A percentile compares a stretch with the other conserved stretches of the same genome.
phyloP scores from a whole-genome alignment of 2,888 invertebrate species.

The Xylophagus ater region DNA sequence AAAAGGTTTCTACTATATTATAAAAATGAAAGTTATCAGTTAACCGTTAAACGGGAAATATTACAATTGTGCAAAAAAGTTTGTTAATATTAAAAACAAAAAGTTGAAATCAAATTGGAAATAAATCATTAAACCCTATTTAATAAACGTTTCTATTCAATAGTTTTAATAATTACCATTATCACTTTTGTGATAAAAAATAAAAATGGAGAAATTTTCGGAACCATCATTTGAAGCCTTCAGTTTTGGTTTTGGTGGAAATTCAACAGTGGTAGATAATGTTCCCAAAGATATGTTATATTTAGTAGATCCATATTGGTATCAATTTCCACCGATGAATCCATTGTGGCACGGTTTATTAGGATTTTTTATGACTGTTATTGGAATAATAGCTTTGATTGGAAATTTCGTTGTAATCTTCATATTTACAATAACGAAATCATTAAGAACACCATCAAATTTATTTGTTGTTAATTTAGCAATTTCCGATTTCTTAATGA shows the following conservation, averaged over 20 bases:
- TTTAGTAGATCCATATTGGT: slow-evolving; percentile 66
- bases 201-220: background rate
- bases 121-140: too few relatives aligned
- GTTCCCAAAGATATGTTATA: slow-evolving; percentile 53
- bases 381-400: slow-evolving; percentile 45
- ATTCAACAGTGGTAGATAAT: slow-evolving; percentile 71
- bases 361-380: slow-evolving; percentile 63
- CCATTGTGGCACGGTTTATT: slow-evolving; percentile 77
- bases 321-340: slow-evolving; percentile 81
- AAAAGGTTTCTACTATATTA: too few relatives aligned
- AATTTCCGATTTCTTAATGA: slow-evolving; percentile 83
- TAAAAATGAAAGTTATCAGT: too few relatives aligned
- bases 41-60: too few relatives aligned
- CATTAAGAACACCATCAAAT: slow-evolving; percentile 78
- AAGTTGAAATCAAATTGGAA: too few relatives aligned
- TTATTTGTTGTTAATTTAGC: slow-evolving; percentile 84
- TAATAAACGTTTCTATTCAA: too few relatives aligned
- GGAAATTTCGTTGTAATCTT: slow-evolving; percentile 38
- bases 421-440: slow-evolving; percentile 37
- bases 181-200: too few relatives aligned
- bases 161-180: too few relatives aligned
- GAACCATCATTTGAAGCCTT: slow-evolving; percentile 1
- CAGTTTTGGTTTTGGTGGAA: slow-evolving; percentile 36
- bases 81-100: too few relatives aligned
- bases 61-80: too few relatives aligned